A percentile compares a stretch with the other conserved stretches of the same genome.
These are phyloP conservation scores for Glaucopsyche alexis DNA, from an alignment of 2,888 invertebrate genomes.

Conservation along the genomic window DNA sequence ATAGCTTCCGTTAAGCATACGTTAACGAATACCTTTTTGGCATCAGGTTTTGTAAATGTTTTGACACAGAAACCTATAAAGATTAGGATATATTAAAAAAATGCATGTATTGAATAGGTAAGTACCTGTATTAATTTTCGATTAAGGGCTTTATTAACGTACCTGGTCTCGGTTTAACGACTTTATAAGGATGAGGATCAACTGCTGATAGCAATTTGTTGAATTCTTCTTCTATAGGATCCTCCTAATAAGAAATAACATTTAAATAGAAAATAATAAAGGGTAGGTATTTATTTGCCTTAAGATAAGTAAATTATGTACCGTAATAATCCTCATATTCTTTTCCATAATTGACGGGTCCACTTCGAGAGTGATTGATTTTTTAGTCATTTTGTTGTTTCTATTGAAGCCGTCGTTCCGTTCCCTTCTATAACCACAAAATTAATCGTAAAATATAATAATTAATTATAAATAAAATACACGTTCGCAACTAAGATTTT, in stretches of 20 bases:
- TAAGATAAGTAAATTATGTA: slow-evolving; percentile 39
- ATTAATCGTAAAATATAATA: no score
- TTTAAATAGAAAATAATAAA: background rate
- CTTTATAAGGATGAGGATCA: slow-evolving; percentile 77
- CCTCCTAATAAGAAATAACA: slow-evolving; percentile 59
- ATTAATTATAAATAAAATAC: background rate
- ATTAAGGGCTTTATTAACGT: slow-evolving; percentile 42
- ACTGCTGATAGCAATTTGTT: slow-evolving; percentile 76
- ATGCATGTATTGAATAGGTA: background rate
- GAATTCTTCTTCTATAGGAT: slow-evolving; percentile 80
- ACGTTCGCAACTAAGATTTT: background rate
- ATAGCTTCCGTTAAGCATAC: slow-evolving; percentile 89
- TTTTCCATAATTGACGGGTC: slow-evolving; percentile 81
- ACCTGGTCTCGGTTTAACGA: slow-evolving; percentile 86
- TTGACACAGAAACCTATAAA: slow-evolving; percentile 88
- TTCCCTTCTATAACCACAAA: no score
- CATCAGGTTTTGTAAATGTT: slow-evolving; percentile 81
- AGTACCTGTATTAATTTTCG: slow-evolving; percentile 14
- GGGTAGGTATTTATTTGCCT: background rate
- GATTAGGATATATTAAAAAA: background rate
- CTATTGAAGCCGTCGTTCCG: slow-evolving; percentile 43
- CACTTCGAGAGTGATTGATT: slow-evolving; percentile 79
- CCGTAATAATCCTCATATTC: slow-evolving; percentile 73
- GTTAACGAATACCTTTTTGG: slow-evolving; percentile 91
- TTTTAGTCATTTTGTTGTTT: slow-evolving; percentile 61